Evolutionary conservation across 2,113 vertebrate species (phyloP).

Genomic region (Carassius auratus): DNA sequence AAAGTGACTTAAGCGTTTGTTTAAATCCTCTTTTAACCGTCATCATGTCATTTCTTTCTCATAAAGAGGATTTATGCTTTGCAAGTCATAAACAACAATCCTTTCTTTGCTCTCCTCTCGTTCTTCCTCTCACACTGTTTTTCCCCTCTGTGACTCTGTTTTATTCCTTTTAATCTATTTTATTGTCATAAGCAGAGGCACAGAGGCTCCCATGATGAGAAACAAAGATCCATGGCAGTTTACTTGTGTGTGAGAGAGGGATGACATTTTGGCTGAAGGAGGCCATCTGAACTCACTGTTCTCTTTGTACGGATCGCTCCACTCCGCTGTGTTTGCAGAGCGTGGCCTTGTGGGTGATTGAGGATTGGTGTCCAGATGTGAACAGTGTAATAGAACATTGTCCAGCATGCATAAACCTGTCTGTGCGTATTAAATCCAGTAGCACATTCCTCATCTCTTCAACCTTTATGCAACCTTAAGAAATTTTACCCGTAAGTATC

Average conservation of each 20-base stretch:
- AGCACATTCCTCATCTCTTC: constrained; percentile 1
- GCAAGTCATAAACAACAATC: constrained; percentile 4
- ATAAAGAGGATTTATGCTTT: constrained; percentile 2
- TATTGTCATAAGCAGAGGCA: constrained; percentile 31
- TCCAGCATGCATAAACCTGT: constrained; percentile 23
- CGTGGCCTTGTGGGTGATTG: constrained; percentile 20
- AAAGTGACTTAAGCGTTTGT: neutral
- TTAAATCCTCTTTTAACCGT: constrained; percentile 24
- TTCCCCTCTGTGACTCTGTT: neutral
- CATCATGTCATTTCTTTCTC: constrained; percentile 2
- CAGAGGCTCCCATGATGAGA: constrained; percentile 23
- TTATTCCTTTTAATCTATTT: constrained; percentile 36
- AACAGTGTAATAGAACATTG: constrained; percentile 11
- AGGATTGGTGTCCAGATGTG: constrained; percentile 52
- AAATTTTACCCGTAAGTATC: constrained; percentile 1
- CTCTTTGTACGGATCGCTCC: constrained; percentile 17
- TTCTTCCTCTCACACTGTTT: constrained; percentile 1
- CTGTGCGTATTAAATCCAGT: constrained; percentile 26
- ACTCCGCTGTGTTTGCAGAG: constrained; percentile 3
- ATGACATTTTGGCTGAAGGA: constrained; percentile 38
- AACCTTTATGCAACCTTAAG: neutral
- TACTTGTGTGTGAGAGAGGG: constrained; percentile 2
- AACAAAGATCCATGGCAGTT: constrained; percentile 1
- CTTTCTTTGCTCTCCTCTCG: neutral
- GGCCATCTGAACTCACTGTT: constrained; percentile 45